These are phyloP conservation scores for Hippasteria phrygiana DNA, from an alignment of 53 echinoderm and acorn worm species.

Conservation along the genomic window DNA sequence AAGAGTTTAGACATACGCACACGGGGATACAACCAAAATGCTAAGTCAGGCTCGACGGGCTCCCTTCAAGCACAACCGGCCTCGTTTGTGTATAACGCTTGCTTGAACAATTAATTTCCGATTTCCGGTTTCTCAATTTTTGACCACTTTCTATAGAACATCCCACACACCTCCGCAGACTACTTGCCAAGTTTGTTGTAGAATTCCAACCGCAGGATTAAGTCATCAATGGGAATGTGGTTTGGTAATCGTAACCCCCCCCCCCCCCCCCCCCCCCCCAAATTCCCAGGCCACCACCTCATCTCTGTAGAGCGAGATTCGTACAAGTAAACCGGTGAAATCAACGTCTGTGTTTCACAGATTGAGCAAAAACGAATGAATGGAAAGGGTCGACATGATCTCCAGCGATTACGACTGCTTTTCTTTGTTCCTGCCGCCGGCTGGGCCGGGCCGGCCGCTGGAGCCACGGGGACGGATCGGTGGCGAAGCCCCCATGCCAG, in stretches of 20 bases:
- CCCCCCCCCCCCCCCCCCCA: too few relatives aligned
- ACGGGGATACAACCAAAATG: neutral
- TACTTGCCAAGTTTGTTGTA: constrained; percentile 5
- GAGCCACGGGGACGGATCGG: neutral
- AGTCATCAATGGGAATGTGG: neutral
- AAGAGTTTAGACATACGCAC: neutral
- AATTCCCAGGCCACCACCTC: neutral
- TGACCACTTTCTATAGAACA: neutral
- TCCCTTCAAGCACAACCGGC: neutral
- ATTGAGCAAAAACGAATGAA: neutral
- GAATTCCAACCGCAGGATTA: neutral
- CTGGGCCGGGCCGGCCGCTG: neutral
- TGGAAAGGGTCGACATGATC: neutral
- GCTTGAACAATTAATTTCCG: neutral
- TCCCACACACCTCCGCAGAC: constrained; percentile 8
- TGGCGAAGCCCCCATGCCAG: neutral
- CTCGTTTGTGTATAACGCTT: neutral
- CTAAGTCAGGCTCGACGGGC: neutral
- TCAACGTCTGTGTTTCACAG: neutral
- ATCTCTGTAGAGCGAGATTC: neutral
- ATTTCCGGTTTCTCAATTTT: neutral
- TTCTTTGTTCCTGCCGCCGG: constrained; percentile 7
- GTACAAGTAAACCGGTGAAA: neutral
- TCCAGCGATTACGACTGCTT: neutral
- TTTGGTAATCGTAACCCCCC: neutral